These are phyloP conservation scores for Spialia ferax DNA, from an alignment of 2,888 invertebrate species.

Conservation along the genomic window DNA sequence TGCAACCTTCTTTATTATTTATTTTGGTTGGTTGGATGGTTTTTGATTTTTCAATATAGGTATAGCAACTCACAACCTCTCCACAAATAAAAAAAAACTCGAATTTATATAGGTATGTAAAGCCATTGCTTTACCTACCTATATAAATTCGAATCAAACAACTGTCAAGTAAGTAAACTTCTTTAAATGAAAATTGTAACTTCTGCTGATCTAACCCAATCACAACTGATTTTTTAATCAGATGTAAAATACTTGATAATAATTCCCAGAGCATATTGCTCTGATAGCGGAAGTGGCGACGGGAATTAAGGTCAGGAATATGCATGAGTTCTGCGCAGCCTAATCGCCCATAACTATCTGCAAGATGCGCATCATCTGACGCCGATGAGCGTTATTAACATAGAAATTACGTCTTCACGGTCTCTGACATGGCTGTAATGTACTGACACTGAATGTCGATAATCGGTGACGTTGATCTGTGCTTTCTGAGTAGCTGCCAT, in stretches of 20 bases:
- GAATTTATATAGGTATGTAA: too few relatives aligned
- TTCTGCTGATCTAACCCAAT: not conserved
- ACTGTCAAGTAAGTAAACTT: too few relatives aligned
- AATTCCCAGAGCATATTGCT: conserved; percentile 2
- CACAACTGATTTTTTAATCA: not conserved
- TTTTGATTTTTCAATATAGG: too few relatives aligned
- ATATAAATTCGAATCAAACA: too few relatives aligned
- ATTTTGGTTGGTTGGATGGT: too few relatives aligned
- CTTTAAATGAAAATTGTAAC: not conserved
- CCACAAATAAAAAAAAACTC: too few relatives aligned
- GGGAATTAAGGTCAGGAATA: conserved; percentile 21
- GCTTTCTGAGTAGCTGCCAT: not conserved
- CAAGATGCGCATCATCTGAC: conserved; percentile 50
- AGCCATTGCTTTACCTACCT: too few relatives aligned
- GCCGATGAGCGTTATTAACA: conserved; percentile 70
- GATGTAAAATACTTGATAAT: not conserved
- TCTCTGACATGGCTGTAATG: conserved; percentile 48
- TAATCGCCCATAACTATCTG: conserved; percentile 29
- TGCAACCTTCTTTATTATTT: too few relatives aligned
- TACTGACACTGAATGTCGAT: not conserved
- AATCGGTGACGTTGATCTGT: not conserved
- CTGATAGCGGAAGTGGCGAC: conserved; percentile 28
- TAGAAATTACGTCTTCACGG: conserved; percentile 67
- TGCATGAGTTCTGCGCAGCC: conserved; percentile 13
- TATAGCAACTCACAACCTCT: too few relatives aligned